Evolutionary conservation across 2,113 vertebrate species (phyloP), one percentile per base, ranked within the genome.

Genomic region (Egretta garzetta): DNA sequence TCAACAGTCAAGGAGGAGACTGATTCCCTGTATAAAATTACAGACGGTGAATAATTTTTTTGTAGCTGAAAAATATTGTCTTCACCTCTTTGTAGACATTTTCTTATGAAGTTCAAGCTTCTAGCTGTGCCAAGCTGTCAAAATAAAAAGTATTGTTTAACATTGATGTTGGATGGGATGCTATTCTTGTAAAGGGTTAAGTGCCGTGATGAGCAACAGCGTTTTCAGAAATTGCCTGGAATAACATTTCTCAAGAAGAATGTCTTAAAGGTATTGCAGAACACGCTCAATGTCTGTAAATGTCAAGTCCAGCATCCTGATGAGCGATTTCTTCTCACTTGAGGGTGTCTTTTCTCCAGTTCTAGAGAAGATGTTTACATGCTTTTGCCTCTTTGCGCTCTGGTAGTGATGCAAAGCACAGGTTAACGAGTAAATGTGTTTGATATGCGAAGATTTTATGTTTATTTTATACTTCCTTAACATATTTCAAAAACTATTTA

Each of bases 321-420:
- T 62, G 39, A 56, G 37, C n/a, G 3, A 49, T 79, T 56, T 73
- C 5, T 52, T 80, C 43, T 49, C 39, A 23, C 10, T 27, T 59
- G 37, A 73, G 33, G 12, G 30, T 43, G n/a, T 59, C 43, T 67
- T 70, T 30, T n/a, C 23, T 67, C 5, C 35, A 20, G 37, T 63
- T 90, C 37, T 71, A 0, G 8, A 53, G 10, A n/a, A 41, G 14
- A 13, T 10, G 23, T 47, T 80, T 35, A 30, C 20, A 10, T 67
- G 30, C 27, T 74, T 62, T 60, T 56, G 33, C 22, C 28, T 62
- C 17, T 37, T 12, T 15, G 17, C 0, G 1, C 30, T 86, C 30
- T 41, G 21, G 17, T 13, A 67, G 60, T 0, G 0, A 56, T 6
- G 27, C 16, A 45, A 60, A 22, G 60, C 39, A 28, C n/a, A 27